A percentile compares a stretch with the other conserved stretches of the same genome.
Conservation (phyloP, 2,797 vertebrate genomes). For the Meriones psammophilus region DNA sequence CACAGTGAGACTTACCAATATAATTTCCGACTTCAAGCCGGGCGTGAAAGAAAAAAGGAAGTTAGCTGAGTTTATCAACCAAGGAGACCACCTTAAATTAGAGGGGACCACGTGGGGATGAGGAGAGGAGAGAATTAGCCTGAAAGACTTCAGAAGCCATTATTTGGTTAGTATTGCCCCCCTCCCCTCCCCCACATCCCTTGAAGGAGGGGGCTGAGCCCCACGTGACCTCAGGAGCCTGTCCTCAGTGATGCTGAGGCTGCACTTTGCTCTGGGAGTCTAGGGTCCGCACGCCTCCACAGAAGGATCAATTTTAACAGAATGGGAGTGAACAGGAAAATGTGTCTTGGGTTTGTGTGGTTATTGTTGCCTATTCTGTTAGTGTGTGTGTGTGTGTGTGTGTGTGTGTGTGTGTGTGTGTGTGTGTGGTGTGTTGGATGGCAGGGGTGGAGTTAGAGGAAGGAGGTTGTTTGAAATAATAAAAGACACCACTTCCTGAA, state of each 20-base stretch:
- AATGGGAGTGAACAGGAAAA: conserved; percentile 24
- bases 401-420: neutral
- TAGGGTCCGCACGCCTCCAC: neutral
- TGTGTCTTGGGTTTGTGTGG: neutral
- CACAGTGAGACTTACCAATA: conserved; percentile 77
- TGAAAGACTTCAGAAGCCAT: neutral
- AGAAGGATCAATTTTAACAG: conserved; percentile 26
- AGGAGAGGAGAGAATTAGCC: conserved; percentile 22
- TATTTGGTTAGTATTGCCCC: neutral
- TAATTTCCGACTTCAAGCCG: conserved; percentile 80
- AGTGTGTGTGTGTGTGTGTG: neutral
- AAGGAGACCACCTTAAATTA: conserved; percentile 73
- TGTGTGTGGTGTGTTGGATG: neutral
- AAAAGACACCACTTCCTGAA: conserved; percentile 59
- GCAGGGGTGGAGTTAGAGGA: neutral
- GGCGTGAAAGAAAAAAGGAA: conserved; percentile 67
- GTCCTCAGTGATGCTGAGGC: neutral
- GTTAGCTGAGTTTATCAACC: conserved; percentile 72
- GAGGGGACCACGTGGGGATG: neutral
- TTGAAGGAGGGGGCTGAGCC: neutral
- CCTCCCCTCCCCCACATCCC: neutral
- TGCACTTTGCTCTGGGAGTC: neutral
- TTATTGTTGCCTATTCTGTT: neutral
- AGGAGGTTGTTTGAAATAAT: conserved; percentile 55
- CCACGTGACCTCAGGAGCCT: neutral